These are phyloP conservation scores for Lysandra coridon DNA, from an alignment of 2,888 invertebrate species.

Conservation along the genomic window DNA sequence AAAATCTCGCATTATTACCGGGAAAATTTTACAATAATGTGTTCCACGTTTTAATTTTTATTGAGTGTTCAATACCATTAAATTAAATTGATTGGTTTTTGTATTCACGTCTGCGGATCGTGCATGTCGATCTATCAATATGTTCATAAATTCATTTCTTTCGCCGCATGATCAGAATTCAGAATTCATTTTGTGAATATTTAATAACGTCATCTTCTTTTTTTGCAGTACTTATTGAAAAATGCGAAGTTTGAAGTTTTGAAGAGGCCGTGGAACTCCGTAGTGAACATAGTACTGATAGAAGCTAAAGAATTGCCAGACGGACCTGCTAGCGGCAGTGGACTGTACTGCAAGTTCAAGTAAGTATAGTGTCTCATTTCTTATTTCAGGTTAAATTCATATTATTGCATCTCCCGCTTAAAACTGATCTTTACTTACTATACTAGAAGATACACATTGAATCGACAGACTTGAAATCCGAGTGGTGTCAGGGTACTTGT, in stretches of 20 bases:
- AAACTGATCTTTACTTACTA: too few species aligned
- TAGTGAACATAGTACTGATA: conserved; percentile 68
- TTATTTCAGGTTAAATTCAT: not conserved
- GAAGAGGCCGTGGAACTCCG: conserved; percentile 66
- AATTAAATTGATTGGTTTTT: not conserved
- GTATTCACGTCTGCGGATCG: not conserved
- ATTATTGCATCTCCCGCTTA: too few species aligned
- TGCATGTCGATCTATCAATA: not conserved
- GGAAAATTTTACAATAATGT: not conserved
- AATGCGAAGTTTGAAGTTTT: conserved; percentile 66
- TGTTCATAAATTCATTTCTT: not conserved
- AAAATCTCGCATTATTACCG: not conserved
- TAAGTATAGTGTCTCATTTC: conserved; percentile 47
- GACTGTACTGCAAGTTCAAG: conserved; percentile 73
- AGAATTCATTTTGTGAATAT: not conserved
- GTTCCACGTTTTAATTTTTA: not conserved
- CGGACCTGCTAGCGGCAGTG: conserved; percentile 56
- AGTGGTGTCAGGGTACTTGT: too few species aligned
- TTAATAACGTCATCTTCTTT: conserved; percentile 33
- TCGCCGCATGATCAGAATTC: not conserved
- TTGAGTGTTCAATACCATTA: not conserved
- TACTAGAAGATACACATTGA: too few species aligned
- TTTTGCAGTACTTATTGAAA: conserved; percentile 67
- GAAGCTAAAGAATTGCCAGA: conserved; percentile 69
- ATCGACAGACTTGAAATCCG: too few species aligned